Evolutionary conservation across 2,797 vertebrate genomes (phyloP), one percentile per base, ranked within the genome.

Genomic region (Chaetophractus vellerosus): DNA sequence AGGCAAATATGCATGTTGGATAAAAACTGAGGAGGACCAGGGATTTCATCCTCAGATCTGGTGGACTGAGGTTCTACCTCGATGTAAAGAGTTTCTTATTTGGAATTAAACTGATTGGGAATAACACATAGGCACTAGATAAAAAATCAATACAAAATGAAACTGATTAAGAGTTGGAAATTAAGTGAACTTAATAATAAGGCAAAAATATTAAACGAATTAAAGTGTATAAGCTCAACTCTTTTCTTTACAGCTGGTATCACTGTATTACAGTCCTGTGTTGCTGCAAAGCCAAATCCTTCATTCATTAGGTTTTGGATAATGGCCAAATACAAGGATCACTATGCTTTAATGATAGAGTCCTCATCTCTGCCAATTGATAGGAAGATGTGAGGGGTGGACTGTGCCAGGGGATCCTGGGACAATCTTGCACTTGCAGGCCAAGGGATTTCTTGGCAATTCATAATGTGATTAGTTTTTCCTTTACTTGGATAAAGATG

Each of bases 191-290:
- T 9, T 36, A 45, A 26, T 0, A 3, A 64, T 9, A 31, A 75
- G 76, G 88, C 8, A 28, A 28, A 48, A 6, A 0, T 1, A 41
- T 19, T n/a, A 48, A 10, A 31, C 0, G 4, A 33, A 28, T 1
- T 1, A 31, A 18, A 33, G 52, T 14, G 52, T 0, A 52, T 9
- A 18, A 9, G 0, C 19, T 1, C 5, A 14, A 6, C 38, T 74
- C 28, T 9, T 11, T 24, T 11, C 74, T 38, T 36, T 11, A 38
- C 38, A 21, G 50, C 50, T 59, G 64, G 21, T 9, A 10, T 11
- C 36, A 23, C 66, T 15, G 33, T 26, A 33, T 31, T 50, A 24
- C 26, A 1, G 1, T 21, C 3, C 61, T 45, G 48, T 45, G 63
- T 3, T 19, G 74, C 18, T n/a, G 28, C 28, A 1, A 5, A 38